Evolutionary conservation across 2,113 vertebrate genomes (phyloP).

Genomic region (Uropsilus gracilis): DNA sequence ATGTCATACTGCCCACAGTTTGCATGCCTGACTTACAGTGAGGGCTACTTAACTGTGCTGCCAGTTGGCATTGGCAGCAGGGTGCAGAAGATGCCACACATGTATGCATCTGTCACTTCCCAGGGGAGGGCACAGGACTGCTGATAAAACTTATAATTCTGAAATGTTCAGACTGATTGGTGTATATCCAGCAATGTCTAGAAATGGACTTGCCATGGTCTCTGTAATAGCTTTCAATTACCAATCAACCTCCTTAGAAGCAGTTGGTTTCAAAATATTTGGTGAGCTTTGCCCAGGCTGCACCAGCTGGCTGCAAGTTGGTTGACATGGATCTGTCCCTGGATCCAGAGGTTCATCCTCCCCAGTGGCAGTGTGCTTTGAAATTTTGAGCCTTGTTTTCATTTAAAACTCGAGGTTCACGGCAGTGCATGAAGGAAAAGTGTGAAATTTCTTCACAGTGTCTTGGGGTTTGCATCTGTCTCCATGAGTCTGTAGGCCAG

Average conservation of each 20-base stretch:
- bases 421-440: neutral
- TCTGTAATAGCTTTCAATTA: neutral
- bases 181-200: fast-evolving
- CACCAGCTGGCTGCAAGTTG: fast-evolving
- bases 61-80: fast-evolving
- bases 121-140: too few relatives aligned
- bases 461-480: neutral
- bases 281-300: too few relatives aligned
- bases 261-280: neutral
- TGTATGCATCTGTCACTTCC: fast-evolving
- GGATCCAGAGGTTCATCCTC: neutral
- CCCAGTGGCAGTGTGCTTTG: neutral
- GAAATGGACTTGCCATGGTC: neutral
- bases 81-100: fast-evolving
- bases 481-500: neutral
- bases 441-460: fast-evolving
- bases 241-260: neutral
- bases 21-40: fast-evolving
- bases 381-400: neutral
- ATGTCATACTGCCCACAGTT: neutral
- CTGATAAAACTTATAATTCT: neutral
- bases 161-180: neutral
- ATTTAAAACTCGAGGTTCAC: neutral
- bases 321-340: fast-evolving
- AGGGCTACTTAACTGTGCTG: neutral